These are phyloP conservation scores for Hypotaenidia philippensis DNA, from an alignment of 2,797 vertebrate genomes.

Conservation along the genomic window DNA sequence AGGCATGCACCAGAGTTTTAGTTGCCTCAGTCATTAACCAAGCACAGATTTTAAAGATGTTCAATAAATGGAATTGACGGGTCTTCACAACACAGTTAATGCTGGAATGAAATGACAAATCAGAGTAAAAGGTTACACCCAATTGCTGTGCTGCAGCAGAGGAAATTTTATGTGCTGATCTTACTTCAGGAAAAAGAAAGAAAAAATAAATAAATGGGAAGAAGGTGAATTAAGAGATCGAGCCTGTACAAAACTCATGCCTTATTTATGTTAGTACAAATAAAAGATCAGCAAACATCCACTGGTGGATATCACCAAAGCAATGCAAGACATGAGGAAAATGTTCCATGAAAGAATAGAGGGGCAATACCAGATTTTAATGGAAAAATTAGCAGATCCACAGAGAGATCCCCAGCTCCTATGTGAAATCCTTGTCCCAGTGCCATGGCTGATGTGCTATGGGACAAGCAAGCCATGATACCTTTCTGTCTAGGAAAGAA, in stretches of 20 bases:
- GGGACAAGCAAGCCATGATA: background rate
- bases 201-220: background rate
- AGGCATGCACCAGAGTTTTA: conserved; percentile 7
- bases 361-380: background rate
- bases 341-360: background rate
- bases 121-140: conserved; percentile 17
- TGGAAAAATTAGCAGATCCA: background rate
- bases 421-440: background rate
- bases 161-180: background rate
- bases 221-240: background rate
- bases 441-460: background rate
- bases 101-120: conserved; percentile 30
- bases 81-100: conserved; percentile 23
- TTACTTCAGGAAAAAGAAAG: background rate
- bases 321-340: background rate
- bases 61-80: conserved; percentile 24
- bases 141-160: background rate
- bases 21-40: conserved; percentile 25
- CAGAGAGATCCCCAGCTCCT: background rate
- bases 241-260: background rate
- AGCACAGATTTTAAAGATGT: conserved; percentile 17
- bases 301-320: background rate
- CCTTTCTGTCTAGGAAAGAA: background rate
- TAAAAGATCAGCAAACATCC: background rate
- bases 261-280: background rate